Base-by-base conservation (phyloP, 2,888 invertebrate species). In the Apantesis nais region DNA sequence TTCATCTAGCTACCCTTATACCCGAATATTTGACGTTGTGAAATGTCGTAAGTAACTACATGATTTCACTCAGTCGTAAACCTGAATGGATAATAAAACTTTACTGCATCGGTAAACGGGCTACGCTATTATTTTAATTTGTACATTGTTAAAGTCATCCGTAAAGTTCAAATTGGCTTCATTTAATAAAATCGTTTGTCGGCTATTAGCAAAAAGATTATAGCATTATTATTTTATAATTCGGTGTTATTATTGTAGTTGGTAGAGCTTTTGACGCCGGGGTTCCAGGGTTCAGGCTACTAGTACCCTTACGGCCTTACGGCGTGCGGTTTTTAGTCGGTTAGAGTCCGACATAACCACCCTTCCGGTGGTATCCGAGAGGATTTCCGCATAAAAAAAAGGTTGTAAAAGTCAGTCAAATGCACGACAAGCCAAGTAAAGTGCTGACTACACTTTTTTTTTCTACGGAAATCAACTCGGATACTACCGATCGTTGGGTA, bases 111-210 rank as follows among this genome's bases (percentile, higher is more conserved):
- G 31, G 66, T 41, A 70, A 37, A 31, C 62, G 31, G 44, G 41
- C 58, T 48, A 44, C 34, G 64, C 52, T 65, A 64, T 67, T 62
- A 68, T 66, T 68, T 68, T 65, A 68, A 72, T 72, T 65, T 55
- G 68, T 66, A 68, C 67, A 39, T 52, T 62, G 68, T 66, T 55
- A 66, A 68, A 34, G 44, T 66, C 22, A 29, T 16, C 55, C 29
- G 37, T 72, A 19, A 68, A 62, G 39, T 72, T 34, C 44, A 68
- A 68, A 71, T 68, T 72, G 68, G 66, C 44, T 39, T 71, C 34
- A 68, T 71, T 68, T 66, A 66, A 68, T 72, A 62, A 52, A 68
- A 62, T 66, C 66, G 58, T 72, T 66, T 66, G 68, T 62, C 34
- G 66, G 52, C 44, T 68, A 68, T 68, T 62, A 48, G 66, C 41